A percentile compares a stretch with the other conserved stretches of the same genome.
phyloP scores from a whole-genome alignment of 2,888 invertebrate genomes.

The Drosophila flavopinicola region DNA sequence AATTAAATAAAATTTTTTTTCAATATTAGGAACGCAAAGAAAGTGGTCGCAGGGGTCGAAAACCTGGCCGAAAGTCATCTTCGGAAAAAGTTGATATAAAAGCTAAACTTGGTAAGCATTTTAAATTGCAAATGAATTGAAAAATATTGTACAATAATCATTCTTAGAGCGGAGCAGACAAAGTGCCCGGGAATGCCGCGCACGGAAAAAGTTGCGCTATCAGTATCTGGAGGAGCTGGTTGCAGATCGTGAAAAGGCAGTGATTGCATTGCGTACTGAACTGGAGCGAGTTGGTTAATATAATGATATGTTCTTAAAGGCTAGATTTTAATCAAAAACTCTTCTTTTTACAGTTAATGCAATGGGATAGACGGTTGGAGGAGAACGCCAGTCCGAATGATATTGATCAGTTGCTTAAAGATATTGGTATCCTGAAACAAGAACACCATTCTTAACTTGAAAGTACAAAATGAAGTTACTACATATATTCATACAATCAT shows the following conservation, averaged over 20 bases:
- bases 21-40: slow-evolving; percentile 87
- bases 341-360: slow-evolving; percentile 88
- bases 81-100: slow-evolving; percentile 96
- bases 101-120: slow-evolving; percentile 92
- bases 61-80: slow-evolving; percentile 93
- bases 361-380: slow-evolving; percentile 92
- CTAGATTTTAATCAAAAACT: background rate
- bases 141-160: too few relatives aligned
- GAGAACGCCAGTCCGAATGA: slow-evolving; percentile 92
- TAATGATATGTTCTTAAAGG: slow-evolving; percentile 5
- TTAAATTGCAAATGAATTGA: background rate
- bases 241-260: slow-evolving; percentile 95
- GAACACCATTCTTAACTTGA: slow-evolving; percentile 83
- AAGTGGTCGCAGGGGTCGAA: slow-evolving; percentile 93
- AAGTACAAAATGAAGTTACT: slow-evolving; percentile 20
- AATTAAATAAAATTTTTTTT: slow-evolving; percentile 10
- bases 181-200: slow-evolving; percentile 98
- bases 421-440: slow-evolving; percentile 89
- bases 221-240: slow-evolving; percentile 98
- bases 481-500: slow-evolving; percentile 1
- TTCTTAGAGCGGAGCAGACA: slow-evolving; percentile 95
- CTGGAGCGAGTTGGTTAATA: slow-evolving; percentile 91
- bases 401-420: slow-evolving; percentile 90
- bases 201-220: slow-evolving; percentile 97
- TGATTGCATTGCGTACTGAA: slow-evolving; percentile 93